A percentile compares a stretch with the other conserved stretches of the same genome.
These are phyloP conservation scores for Perognathus longimembris DNA, from an alignment of 2,113 vertebrate genomes.

Conservation along the genomic window DNA sequence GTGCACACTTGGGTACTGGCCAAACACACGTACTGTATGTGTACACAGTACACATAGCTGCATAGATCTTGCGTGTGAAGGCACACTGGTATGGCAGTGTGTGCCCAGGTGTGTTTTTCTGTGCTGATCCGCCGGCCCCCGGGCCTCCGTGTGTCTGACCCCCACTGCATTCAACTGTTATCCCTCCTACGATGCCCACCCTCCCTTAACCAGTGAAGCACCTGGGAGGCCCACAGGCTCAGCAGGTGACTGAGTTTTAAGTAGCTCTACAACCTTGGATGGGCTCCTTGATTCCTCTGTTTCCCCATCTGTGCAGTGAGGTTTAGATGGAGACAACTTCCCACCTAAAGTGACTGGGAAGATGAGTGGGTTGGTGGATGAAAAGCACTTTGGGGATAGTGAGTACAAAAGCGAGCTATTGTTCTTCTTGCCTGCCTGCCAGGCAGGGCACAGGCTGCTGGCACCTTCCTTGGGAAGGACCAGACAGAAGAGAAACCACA, in stretches of 20 bases:
- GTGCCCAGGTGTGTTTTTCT: not conserved
- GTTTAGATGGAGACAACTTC: not conserved
- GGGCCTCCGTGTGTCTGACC: not conserved
- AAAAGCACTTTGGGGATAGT: not conserved
- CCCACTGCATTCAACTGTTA: not conserved
- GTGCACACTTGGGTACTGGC: fast-evolving
- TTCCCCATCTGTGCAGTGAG: constrained; percentile 5
- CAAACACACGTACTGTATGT: not conserved
- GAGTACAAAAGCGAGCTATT: not conserved
- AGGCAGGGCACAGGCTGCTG: not conserved
- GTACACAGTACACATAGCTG: not conserved
- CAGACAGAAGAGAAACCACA: not conserved
- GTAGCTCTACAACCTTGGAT: fast-evolving
- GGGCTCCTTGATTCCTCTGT: not conserved
- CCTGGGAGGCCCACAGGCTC: not conserved
- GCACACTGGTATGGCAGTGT: not conserved
- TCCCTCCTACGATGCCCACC: no score
- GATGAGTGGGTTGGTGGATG: not conserved
- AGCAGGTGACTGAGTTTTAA: not conserved
- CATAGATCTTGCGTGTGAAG: not conserved
- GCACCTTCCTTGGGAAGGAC: not conserved
- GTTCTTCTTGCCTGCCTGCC: not conserved
- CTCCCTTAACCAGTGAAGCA: not conserved
- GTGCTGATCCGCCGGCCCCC: not conserved
- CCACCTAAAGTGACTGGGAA: not conserved